phyloP scores from a whole-genome alignment of 1,140 invertebrate species.

The Neelides sp. region DNA sequence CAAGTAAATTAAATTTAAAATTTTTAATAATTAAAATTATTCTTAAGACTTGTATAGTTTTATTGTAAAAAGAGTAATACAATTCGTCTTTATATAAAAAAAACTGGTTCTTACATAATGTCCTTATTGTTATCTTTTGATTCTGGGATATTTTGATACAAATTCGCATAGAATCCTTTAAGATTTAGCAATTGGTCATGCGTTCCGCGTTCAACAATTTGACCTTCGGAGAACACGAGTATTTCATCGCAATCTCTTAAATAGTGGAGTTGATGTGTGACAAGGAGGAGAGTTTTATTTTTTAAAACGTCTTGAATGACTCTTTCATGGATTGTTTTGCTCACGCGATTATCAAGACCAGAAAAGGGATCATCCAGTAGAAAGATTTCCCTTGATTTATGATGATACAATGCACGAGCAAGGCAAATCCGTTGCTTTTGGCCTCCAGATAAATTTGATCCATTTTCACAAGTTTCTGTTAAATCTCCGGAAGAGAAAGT shows the following conservation, averaged over 20 bases:
- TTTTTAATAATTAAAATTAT: too few species aligned
- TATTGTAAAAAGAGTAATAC: too few species aligned
- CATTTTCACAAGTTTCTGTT: conserved; percentile 73
- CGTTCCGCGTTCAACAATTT: conserved; percentile 48
- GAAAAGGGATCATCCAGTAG: conserved; percentile 50
- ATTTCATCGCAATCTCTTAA: conserved; percentile 63
- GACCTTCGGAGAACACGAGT: conserved; percentile 59
- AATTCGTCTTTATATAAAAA: too few species aligned
- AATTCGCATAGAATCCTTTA: conserved; percentile 3
- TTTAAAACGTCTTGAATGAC: conserved; percentile 67
- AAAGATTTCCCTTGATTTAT: conserved; percentile 37
- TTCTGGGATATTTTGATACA: background rate
- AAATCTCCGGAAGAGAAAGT: conserved; percentile 50
- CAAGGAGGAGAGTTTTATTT: conserved; percentile 68
- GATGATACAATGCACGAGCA: conserved; percentile 46
- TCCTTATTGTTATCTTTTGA: too few species aligned
- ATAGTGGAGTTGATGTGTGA: conserved; percentile 69
- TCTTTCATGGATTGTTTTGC: conserved; percentile 65
- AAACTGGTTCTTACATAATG: too few species aligned
- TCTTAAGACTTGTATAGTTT: too few species aligned
- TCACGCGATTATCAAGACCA: conserved; percentile 75
- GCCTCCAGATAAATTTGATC: conserved; percentile 59
- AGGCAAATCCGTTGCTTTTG: conserved; percentile 49
- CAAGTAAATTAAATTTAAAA: too few species aligned
- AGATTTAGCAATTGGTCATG: conserved; percentile 44